Evolutionary conservation across 2,113 vertebrate genomes (phyloP).

Genomic region (Xiphorhynchus elegans): DNA sequence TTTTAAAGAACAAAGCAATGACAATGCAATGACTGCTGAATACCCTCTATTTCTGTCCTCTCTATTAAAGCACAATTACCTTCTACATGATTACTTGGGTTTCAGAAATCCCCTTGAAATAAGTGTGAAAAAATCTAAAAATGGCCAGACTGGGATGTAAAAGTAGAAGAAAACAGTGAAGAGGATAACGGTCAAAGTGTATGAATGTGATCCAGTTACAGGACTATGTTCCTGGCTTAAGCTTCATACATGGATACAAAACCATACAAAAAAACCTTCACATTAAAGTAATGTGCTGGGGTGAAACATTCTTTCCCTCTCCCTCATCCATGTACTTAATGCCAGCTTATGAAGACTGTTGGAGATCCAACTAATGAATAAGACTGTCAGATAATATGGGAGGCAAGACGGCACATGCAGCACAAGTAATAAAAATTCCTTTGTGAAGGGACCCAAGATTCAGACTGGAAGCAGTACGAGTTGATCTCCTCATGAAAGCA

Average conservation of each 20-base stretch:
- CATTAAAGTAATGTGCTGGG: background rate
- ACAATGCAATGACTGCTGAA: background rate
- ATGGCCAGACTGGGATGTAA: background rate
- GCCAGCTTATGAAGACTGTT: background rate
- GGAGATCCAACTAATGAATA: background rate
- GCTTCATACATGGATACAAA: background rate
- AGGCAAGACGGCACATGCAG: background rate
- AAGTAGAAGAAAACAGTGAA: background rate
- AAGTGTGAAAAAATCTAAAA: background rate
- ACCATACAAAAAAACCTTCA: background rate
- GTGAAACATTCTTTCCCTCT: background rate
- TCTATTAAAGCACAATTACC: background rate
- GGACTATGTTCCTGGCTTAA: background rate
- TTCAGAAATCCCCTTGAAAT: background rate
- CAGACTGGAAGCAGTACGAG: background rate
- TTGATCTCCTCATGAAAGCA: background rate
- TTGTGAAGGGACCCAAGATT: background rate
- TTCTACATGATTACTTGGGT: background rate
- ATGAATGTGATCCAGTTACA: background rate
- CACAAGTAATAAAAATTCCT: background rate
- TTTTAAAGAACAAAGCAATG: background rate
- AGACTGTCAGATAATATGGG: background rate
- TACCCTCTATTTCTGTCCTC: background rate
- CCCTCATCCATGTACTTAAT: background rate
- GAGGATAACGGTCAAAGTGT: background rate